phyloP scores from a whole-genome alignment of 2,888 invertebrate genomes.

The Brassicogethes aeneus region DNA sequence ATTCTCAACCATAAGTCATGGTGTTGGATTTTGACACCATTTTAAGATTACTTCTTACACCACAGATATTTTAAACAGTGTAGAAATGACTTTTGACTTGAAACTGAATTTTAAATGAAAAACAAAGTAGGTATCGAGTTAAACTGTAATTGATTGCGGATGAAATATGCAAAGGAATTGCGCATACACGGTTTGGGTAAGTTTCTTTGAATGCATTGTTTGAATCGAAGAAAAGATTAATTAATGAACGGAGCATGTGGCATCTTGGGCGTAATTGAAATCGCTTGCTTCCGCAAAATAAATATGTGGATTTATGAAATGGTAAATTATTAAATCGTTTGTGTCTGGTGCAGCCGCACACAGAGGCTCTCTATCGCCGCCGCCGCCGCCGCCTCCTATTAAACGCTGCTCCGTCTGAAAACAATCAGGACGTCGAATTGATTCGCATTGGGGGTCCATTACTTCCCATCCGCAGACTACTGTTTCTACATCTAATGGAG shows the following conservation, averaged over 20 bases:
- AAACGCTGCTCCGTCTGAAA: constrained; percentile 41
- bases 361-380: too few species aligned
- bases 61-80: too few species aligned
- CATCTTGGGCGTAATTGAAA: not conserved
- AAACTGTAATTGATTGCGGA: too few species aligned
- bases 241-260: not conserved
- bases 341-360: constrained; percentile 35
- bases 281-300: not conserved
- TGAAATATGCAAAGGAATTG: too few species aligned
- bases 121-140: too few species aligned
- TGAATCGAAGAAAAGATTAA: not conserved
- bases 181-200: too few species aligned
- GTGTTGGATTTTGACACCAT: too few species aligned
- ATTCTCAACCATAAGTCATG: too few species aligned
- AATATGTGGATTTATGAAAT: constrained; percentile 22
- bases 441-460: constrained; percentile 43
- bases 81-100: too few species aligned
- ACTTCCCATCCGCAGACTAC: constrained; percentile 31
- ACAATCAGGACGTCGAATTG: constrained; percentile 42
- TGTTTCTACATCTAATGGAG: constrained; percentile 25
- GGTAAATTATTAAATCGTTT: constrained; percentile 35
- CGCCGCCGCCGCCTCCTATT: constrained; percentile 33
- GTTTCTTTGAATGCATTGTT: not conserved
- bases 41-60: too few species aligned
- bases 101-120: too few species aligned